A percentile compares a stretch with the other conserved stretches of the same genome.
These are phyloP conservation scores for Tetramorium parvispinum DNA, from an alignment of 1,140 invertebrate species.

Conservation along the genomic window DNA sequence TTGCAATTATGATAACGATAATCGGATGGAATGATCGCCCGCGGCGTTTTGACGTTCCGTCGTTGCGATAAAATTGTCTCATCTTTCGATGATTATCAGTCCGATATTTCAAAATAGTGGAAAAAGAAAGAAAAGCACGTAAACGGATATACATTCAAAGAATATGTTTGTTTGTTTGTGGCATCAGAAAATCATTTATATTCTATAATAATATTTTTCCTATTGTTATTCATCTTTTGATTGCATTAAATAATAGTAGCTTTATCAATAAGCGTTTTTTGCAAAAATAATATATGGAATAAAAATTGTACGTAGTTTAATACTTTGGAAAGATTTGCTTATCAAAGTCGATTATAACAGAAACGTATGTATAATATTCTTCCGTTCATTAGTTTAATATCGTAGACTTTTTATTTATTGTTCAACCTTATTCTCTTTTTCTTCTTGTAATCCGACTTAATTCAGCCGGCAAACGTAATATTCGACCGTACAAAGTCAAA, in stretches of 20 bases:
- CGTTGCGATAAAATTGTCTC: neutral
- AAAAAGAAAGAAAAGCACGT: neutral
- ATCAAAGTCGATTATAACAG: neutral
- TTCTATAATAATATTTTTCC: neutral
- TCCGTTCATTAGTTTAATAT: neutral
- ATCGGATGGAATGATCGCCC: constrained; percentile 11
- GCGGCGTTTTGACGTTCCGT: neutral
- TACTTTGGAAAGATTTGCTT: neutral
- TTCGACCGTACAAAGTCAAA: constrained; percentile 15
- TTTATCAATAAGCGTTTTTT: neutral
- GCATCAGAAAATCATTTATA: neutral
- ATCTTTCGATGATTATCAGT: neutral
- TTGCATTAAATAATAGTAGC: neutral
- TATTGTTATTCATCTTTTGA: neutral
- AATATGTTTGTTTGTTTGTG: neutral
- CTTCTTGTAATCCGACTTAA: constrained; percentile 55
- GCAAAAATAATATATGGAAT: neutral
- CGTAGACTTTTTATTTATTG: neutral
- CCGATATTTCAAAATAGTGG: neutral
- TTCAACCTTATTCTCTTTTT: neutral
- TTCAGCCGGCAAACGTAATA: constrained; percentile 52
- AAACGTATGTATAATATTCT: neutral
- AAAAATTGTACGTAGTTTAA: neutral
- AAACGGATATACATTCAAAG: neutral
- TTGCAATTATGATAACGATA: constrained; percentile 28